These are phyloP conservation scores for Rallus limicola DNA, from an alignment of 2,113 vertebrate species.

Conservation along the genomic window DNA sequence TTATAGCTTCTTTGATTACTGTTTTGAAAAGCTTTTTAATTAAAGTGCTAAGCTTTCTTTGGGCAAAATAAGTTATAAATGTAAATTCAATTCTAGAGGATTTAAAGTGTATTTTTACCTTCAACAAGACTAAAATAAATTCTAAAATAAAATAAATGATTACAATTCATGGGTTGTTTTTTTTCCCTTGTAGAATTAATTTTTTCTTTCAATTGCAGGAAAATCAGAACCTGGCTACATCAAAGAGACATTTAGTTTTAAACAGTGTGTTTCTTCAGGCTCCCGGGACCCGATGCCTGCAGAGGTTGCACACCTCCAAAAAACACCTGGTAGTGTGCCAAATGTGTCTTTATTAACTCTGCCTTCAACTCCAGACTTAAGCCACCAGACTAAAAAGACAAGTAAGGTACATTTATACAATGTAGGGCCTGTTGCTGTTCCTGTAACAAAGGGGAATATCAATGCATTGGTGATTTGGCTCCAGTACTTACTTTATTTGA, in stretches of 20 bases:
- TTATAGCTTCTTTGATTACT: background rate
- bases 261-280: constrained; percentile 41
- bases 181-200: background rate
- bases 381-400: background rate
- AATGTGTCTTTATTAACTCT: constrained; percentile 46
- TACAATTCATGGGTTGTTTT: background rate
- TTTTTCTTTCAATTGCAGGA: constrained; percentile 67
- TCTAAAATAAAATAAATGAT: background rate
- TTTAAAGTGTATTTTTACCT: background rate
- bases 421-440: background rate
- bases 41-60: background rate
- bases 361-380: background rate
- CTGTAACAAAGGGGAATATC: background rate
- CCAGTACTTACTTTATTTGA: background rate
- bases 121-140: background rate
- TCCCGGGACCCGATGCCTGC: constrained; percentile 20
- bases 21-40: background rate
- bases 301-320: background rate
- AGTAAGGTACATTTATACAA: constrained; percentile 19
- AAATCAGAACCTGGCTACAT: constrained; percentile 41
- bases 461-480: background rate
- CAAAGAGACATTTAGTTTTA: constrained; percentile 69
- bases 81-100: background rate
- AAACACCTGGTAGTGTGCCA: background rate
- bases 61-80: background rate